Base-by-base conservation (phyloP, 2,888 invertebrate species). In the Prosopocoilus inquinatus region DNA sequence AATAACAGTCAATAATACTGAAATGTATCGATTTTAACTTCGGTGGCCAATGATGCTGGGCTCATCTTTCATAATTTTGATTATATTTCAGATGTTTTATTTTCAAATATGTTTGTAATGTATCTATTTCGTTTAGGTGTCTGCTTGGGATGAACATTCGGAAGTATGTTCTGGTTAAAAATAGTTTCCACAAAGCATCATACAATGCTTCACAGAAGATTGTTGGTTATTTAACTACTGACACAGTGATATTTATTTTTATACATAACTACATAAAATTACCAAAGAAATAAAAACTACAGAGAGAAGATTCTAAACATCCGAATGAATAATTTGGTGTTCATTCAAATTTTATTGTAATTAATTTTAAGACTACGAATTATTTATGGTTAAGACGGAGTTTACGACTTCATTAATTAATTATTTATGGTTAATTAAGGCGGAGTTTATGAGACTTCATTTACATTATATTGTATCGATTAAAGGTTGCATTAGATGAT, bases 141-240 rank as follows among this genome's bases (percentile, higher is more conserved):
- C 87, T 36, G 90, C 91, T 36, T 93, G 93, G 93, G 91, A 92
- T 73, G 90, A 90, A 55, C 91, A 91, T 76, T 90, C 90, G 3
- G 91, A 91, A 77, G 85, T 89, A 69, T 92, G 91, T 77, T 88
- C 89, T 41, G 90, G 90, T 70, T 91, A 81, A 80, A 68, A 60
- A 16, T 8, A 35, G n/a, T 12, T 8, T 38, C 47, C 9, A 41
- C 9, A 11, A 28, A 28, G 9, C n/a, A 47, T 34, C 8, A 5
- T 41, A 45, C 46, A 35, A 35, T 43, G 48, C 28, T 41, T 32
- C 39, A 48, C 53, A 53, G 44, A 48, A 41, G 44, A 48, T 39
- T 47, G 44, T 34, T 46, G 49, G 51, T 41, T 48, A 44, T 44
- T 47, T 52, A 28, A 13, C 41, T 41, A 41, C 41, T 41, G 12